Percentiles rank a stretch among this genome's conserved stretches.
phyloP scores from a whole-genome alignment of 1,140 invertebrate genomes.

The Bombus confusus region DNA sequence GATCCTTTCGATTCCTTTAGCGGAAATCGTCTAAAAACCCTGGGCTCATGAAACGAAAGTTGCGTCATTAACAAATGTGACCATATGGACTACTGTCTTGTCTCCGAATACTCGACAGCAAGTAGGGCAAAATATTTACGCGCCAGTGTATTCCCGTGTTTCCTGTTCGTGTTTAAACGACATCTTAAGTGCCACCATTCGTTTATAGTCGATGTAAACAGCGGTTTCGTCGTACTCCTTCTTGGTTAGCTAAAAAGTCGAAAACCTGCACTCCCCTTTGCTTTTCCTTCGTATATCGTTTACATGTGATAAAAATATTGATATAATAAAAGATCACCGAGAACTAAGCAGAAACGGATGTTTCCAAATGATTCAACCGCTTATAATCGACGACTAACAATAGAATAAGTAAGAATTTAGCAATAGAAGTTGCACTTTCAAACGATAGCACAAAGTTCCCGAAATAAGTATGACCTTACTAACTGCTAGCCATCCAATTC shows the following conservation, averaged over 20 bases:
- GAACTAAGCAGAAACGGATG: not conserved
- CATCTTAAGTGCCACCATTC: conserved; percentile 78
- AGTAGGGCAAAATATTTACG: conserved; percentile 80
- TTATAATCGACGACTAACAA: not conserved
- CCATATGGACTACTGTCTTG: conserved; percentile 74
- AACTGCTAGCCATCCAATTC: conserved; percentile 46
- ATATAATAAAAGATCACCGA: not conserved
- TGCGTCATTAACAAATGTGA: conserved; percentile 76
- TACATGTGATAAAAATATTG: not conserved
- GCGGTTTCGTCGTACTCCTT: conserved; percentile 62
- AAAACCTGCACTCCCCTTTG: not conserved
- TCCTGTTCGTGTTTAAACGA: conserved; percentile 81
- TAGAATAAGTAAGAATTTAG: not conserved
- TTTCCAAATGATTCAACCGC: not conserved
- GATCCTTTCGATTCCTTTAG: not conserved
- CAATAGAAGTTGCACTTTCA: conserved; percentile 35
- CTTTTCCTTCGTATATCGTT: not conserved
- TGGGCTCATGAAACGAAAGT: conserved; percentile 14
- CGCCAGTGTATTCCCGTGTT: conserved; percentile 78
- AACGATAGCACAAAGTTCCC: conserved; percentile 22
- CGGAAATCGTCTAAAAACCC: not conserved
- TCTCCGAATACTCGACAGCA: conserved; percentile 69
- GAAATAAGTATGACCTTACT: conserved; percentile 62
- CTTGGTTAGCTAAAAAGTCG: conserved; percentile 66
- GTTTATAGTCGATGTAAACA: conserved; percentile 78